Base-by-base conservation (phyloP, 2,113 vertebrate genomes). In the Paratilapia polleni region DNA sequence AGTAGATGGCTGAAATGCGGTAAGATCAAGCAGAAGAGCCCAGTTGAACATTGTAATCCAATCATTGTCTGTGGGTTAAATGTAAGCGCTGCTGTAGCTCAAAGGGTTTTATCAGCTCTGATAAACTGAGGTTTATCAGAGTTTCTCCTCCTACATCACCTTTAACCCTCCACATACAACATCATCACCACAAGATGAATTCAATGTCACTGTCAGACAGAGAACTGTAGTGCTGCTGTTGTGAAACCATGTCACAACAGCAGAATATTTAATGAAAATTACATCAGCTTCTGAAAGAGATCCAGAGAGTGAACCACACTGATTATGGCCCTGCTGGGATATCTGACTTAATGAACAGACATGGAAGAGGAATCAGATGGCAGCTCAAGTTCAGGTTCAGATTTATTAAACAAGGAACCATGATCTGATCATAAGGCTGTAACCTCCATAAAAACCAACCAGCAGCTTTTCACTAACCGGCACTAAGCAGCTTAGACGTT, bases 151-250 rank as follows among this genome's bases (percentile, higher is more conserved):
- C 49, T 5, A 2, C 36, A 47, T 83, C 43, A 89, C 83, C 93
- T 93, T 94, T 91, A 78, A 84, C 83, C 90, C 77, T 81, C 75
- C 82, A 90, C 49, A 78, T 80, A 11, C 26, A 36, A 20, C 22
- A 49, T 4, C 26, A 59, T 28, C 38, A 4, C 8, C 22, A 20
- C 14, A 2, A 22, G 36, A 43, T 70, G 36, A 68, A 66, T 31
- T 17, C 3, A 15, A 3, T 49, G 4, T 19, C 26, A 49, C 8
- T 26, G 62, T 17, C 24, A 31, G 34, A 38, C 20, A n/a, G 47
- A 62, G 19, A 6, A 0, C 54, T 20, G 5, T 3, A 3, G n/a
- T 2, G 26, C 5, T 41, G 31, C 19, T 15, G 19, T 64, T 61
- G 31, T 82, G 41, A 76, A 84, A 78, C 15, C 26, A 17, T 52